Evolutionary conservation across 1,140 invertebrate genomes (phyloP).

Genomic region (Pseudobourletiella spinata): DNA sequence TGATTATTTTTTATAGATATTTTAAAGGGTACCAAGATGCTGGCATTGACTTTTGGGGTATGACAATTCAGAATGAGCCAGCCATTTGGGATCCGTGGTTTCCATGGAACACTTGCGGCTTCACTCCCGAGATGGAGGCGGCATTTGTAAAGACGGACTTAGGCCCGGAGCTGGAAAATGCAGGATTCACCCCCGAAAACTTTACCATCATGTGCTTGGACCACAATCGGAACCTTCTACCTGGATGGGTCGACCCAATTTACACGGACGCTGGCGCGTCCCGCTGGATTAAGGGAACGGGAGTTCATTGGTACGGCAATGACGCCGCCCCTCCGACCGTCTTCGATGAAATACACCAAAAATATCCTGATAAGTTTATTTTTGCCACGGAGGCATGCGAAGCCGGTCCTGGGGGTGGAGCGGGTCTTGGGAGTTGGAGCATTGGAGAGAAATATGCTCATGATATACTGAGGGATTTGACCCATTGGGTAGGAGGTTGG

Average conservation of each 20-base stretch:
- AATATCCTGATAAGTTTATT: slow-evolving; percentile 60
- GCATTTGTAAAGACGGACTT: slow-evolving; percentile 58
- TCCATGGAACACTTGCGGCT: slow-evolving; percentile 46
- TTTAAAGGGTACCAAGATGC: slow-evolving; percentile 44
- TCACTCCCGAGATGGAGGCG: slow-evolving; percentile 28
- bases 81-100: not conserved
- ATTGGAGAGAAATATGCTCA: slow-evolving; percentile 56
- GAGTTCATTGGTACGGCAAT: slow-evolving; percentile 72
- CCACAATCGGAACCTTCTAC: slow-evolving; percentile 57
- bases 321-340: slow-evolving; percentile 46
- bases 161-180: slow-evolving; percentile 47
- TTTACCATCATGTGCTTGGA: slow-evolving; percentile 60
- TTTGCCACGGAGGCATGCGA: slow-evolving; percentile 66
- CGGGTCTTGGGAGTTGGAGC: slow-evolving; percentile 58
- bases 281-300: slow-evolving; percentile 65
- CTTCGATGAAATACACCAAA: slow-evolving; percentile 48
- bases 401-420: slow-evolving; percentile 37
- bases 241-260: slow-evolving; percentile 53
- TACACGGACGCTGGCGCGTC: slow-evolving; percentile 45
- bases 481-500: slow-evolving; percentile 63
- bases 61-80: slow-evolving; percentile 48
- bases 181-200: slow-evolving; percentile 46
- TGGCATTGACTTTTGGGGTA: slow-evolving; percentile 50
- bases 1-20: slow-evolving; percentile 9
- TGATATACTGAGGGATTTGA: slow-evolving; percentile 63